phyloP scores from a whole-genome alignment of 1,140 invertebrate species.

The Pararge aegeria region DNA sequence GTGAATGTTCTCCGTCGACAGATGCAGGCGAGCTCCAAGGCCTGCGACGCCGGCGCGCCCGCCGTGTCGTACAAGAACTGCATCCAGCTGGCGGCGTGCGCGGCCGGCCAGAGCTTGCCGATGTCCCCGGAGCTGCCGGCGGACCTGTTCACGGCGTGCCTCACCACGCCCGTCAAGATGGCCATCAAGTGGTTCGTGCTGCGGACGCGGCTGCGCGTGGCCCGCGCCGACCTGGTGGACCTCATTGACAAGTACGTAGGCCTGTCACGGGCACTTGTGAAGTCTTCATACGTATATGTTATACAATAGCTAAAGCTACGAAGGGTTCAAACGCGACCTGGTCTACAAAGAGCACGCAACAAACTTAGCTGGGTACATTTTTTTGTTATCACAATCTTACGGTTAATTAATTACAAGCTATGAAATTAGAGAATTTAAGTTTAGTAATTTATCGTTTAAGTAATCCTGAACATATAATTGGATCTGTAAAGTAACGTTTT shows the following conservation, averaged over 20 bases:
- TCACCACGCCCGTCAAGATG: slow-evolving; percentile 99
- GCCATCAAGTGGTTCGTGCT: slow-evolving; percentile 97
- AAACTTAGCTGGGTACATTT: too few relatives aligned
- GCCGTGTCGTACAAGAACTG: slow-evolving; percentile 90
- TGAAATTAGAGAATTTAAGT: too few relatives aligned
- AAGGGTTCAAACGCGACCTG: too few relatives aligned
- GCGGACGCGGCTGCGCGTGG: slow-evolving; percentile 90
- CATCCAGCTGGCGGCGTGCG: slow-evolving; percentile 97
- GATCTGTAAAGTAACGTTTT: too few relatives aligned
- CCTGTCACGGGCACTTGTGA: background rate
- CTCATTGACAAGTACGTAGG: slow-evolving; percentile 92
- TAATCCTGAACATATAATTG: too few relatives aligned
- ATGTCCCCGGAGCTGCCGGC: slow-evolving; percentile 99
- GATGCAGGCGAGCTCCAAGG: slow-evolving; percentile 6
- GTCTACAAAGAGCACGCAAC: too few relatives aligned
- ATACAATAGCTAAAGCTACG: too few relatives aligned
- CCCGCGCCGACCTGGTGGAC: slow-evolving; percentile 92
- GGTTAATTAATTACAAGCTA: too few relatives aligned
- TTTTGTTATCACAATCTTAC: too few relatives aligned
- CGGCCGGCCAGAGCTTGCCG: slow-evolving; percentile 94
- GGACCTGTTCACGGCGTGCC: slow-evolving; percentile 98
- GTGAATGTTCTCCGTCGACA: background rate
- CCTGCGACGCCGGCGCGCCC: slow-evolving; percentile 23
- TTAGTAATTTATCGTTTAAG: too few relatives aligned
- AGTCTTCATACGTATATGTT: too few relatives aligned